Percentiles rank a stretch among this genome's conserved stretches.
Conservation (phyloP, 2,888 invertebrate species). For the Lochmaea capreae region DNA sequence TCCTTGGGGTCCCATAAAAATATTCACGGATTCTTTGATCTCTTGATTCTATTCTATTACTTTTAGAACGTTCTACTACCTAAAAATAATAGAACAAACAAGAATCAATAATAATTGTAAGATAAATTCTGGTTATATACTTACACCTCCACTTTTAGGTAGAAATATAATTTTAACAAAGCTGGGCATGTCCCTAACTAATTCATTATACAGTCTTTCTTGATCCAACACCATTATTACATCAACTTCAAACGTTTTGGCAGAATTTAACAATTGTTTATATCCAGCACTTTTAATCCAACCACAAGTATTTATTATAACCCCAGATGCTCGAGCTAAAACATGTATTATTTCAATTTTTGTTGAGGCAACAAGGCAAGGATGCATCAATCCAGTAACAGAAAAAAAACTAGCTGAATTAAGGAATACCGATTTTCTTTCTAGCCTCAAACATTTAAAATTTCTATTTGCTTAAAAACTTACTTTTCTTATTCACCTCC, state of each 20-base stretch:
- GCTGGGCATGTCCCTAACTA: conserved; percentile 91
- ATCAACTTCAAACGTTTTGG: conserved; percentile 95
- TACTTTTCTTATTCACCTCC: conserved; percentile 88
- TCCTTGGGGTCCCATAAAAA: conserved; percentile 89
- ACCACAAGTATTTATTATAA: conserved; percentile 97
- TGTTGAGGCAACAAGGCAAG: no score
- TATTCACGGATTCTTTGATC: conserved; percentile 91
- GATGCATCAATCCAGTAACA: no score
- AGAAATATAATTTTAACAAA: conserved; percentile 84
- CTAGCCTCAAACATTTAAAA: neutral
- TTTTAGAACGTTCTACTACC: conserved; percentile 87
- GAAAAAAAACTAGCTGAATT: no score
- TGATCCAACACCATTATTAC: conserved; percentile 96
- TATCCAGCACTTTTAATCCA: conserved; percentile 96
- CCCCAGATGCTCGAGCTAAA: conserved; percentile 85
- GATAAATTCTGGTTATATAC: conserved; percentile 53
- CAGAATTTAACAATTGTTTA: conserved; percentile 85
- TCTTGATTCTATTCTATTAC: conserved; percentile 78
- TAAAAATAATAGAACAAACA: conserved; percentile 55
- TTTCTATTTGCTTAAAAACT: conserved; percentile 35
- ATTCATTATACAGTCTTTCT: conserved; percentile 93
- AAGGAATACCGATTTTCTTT: neutral
- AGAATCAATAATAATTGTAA: conserved; percentile 21
- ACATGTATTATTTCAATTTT: conserved; percentile 39
- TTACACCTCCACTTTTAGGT: conserved; percentile 93